Evolutionary conservation across 92 coral and sea anemone species (phyloP), one percentile per base, ranked within the genome.

Genomic region (Palythoa caribaeorum): DNA sequence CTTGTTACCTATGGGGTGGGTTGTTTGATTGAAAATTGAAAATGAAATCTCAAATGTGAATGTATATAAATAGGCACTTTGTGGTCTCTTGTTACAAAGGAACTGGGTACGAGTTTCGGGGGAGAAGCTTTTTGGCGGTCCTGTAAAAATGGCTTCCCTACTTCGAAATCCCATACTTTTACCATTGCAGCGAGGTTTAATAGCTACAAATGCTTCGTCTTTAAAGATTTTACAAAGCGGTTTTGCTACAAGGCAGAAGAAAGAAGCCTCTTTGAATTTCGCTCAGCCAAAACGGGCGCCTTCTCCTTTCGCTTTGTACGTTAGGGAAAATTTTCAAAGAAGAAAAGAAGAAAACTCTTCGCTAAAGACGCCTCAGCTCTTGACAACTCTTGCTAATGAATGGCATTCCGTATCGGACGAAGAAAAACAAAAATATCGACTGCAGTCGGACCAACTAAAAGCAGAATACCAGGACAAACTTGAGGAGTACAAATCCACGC

Each of bases 221-320:
- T 21, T 81, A 28, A 81, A 68, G 74, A 12, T 65, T 17, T 35
- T 38, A 1, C 57, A 69, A 47, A 66, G 28, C 59, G 66, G 35
- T 51, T 68, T 81, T 28, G 63, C 86, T 10, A 38, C 86, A 37
- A 81, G 66, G 59, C 44, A 81, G 63, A 68, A 66, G 40, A 81
- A 81, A 37, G 86, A 81, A 66, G 60, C 68, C 9, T 68, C 44
- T 19, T 81, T 35, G 47, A 81, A 66, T 8, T 57, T 39, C 0
- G 57, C 39, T 11, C 75, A 69, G 28, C 86, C 86, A 1, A 81
- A 68, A 14, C 75, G 74, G 14, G 59, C 86, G 6, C 86, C 60
- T 16, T 44, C 75, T 9, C 86, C 86, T 11, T 81, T 81, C 63
- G 86, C 86, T 81, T 81, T 81, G 86, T 81, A 66, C 60, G 86